These are phyloP conservation scores for Leptatherina wallacei DNA, from an alignment of 2,797 vertebrate genomes.

Conservation along the genomic window DNA sequence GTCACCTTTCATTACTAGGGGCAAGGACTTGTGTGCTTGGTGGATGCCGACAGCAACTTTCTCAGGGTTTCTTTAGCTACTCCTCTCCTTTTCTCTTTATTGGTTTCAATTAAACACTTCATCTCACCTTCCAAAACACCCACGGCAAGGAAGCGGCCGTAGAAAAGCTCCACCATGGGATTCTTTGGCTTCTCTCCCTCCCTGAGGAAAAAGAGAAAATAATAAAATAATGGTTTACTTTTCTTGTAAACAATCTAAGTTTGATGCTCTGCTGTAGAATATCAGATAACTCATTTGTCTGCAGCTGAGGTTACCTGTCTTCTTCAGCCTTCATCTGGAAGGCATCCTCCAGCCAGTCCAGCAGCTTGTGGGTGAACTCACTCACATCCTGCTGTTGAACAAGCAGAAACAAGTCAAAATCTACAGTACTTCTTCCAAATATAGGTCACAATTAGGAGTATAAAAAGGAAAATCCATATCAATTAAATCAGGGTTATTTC, in stretches of 20 bases:
- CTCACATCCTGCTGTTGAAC: slow-evolving; percentile 95
- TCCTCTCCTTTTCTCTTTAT: slow-evolving; percentile 26
- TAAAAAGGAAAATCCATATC: slow-evolving; percentile 25
- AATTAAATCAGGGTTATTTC: slow-evolving; percentile 32
- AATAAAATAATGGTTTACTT: not conserved
- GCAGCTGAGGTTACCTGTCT: slow-evolving; percentile 86
- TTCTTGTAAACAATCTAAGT: not conserved
- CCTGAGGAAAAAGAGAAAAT: slow-evolving; percentile 73
- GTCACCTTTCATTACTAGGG: slow-evolving; percentile 77
- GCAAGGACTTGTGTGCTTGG: slow-evolving; percentile 60
- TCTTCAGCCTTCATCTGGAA: slow-evolving; percentile 99
- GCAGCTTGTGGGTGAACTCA: slow-evolving; percentile 97
- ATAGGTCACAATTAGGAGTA: slow-evolving; percentile 19
- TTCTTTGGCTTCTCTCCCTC: slow-evolving; percentile 99
- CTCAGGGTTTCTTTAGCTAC: slow-evolving; percentile 24
- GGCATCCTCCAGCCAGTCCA: slow-evolving; percentile 99
- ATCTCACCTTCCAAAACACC: slow-evolving; percentile 94
- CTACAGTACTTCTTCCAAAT: slow-evolving; percentile 3
- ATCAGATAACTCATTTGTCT: not conserved
- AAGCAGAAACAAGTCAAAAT: slow-evolving; percentile 12
- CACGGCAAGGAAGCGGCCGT: slow-evolving; percentile 95
- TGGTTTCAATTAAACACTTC: slow-evolving; percentile 44
- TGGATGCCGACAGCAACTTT: slow-evolving; percentile 51
- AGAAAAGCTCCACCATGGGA: slow-evolving; percentile 98
- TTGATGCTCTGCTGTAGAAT: not conserved